Evolutionary conservation across 2,113 vertebrate genomes (phyloP).

Genomic region (Rhynchomys soricoides): DNA sequence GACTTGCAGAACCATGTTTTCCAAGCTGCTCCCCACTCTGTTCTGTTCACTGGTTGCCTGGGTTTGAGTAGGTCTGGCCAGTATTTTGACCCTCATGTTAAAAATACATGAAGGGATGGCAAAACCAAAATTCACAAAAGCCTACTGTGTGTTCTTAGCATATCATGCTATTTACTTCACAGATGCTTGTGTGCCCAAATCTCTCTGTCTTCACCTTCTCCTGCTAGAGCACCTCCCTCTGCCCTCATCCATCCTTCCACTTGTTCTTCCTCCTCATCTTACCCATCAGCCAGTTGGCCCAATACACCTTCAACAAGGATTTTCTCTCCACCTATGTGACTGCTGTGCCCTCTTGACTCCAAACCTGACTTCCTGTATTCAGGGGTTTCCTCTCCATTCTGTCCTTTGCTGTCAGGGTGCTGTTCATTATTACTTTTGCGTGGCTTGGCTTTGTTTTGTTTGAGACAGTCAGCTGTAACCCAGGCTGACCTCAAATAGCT

Average conservation of each 20-base stretch:
- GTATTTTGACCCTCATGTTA: background rate
- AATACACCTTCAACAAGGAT: background rate
- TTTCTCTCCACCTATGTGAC: background rate
- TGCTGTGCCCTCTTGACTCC: background rate
- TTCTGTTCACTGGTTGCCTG: background rate
- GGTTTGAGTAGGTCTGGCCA: background rate
- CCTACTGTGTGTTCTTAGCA: background rate
- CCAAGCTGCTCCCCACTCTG: background rate
- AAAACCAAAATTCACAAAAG: background rate
- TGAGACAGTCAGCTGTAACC: background rate
- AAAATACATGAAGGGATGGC: background rate
- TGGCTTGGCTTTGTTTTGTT: background rate
- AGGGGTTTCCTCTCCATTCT: accelerated
- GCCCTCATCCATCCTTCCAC: background rate
- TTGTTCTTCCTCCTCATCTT: background rate
- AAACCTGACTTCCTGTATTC: background rate
- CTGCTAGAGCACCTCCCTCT: background rate
- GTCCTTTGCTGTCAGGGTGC: background rate
- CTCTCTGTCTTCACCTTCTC: background rate
- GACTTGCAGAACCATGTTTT: background rate
- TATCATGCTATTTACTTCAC: background rate
- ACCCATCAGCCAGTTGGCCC: background rate
- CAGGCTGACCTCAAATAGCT: background rate
- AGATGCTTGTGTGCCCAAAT: background rate
- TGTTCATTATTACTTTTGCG: background rate